Percentiles rank a stretch among this genome's conserved stretches.
Conservation (phyloP, 2,888 invertebrate genomes). For the Tenthredo distinguenda region DNA sequence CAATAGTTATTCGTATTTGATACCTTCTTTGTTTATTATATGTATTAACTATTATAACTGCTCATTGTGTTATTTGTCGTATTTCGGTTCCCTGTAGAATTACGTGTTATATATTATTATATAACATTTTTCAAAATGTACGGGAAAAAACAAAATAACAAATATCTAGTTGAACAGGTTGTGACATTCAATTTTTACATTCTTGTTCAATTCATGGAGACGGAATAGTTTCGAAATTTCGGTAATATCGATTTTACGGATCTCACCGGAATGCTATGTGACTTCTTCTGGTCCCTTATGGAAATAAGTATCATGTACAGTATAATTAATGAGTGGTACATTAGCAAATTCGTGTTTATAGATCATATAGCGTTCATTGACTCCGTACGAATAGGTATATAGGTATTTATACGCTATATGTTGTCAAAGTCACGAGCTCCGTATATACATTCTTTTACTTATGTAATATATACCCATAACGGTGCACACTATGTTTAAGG, state of each 20-base stretch:
- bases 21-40: background rate
- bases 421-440: background rate
- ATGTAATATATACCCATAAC: constrained; percentile 1
- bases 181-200: background rate
- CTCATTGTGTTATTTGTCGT: background rate
- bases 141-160: background rate
- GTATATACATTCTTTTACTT: constrained; percentile 15
- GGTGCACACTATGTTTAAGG: constrained; percentile 6
- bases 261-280: background rate
- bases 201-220: background rate
- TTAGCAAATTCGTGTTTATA: constrained; percentile 11
- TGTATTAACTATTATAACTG: background rate
- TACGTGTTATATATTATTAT: background rate
- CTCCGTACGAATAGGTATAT: background rate
- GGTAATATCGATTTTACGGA: background rate
- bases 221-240: background rate
- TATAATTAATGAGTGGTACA: background rate
- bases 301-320: background rate
- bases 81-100: background rate
- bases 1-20: background rate
- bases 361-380: constrained; percentile 35
- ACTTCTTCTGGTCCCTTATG: background rate
- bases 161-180: background rate
- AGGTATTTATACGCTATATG: background rate
- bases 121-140: background rate